These are phyloP conservation scores for Lerema accius DNA, from an alignment of 1,140 invertebrate species.

Conservation along the genomic window DNA sequence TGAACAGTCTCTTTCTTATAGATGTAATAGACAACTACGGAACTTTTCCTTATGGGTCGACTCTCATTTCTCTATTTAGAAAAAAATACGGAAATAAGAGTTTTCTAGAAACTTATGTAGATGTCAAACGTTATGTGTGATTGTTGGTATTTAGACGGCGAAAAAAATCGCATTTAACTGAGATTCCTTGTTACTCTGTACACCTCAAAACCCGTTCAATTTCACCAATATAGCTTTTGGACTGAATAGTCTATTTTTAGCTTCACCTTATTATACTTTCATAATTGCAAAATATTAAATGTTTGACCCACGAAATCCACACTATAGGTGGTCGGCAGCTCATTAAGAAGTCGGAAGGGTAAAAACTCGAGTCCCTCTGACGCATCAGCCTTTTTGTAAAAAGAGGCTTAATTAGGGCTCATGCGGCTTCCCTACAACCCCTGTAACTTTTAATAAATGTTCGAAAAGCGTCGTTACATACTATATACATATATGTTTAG, in stretches of 20 bases:
- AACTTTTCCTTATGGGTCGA: too few species aligned
- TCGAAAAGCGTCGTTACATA: conserved; percentile 65
- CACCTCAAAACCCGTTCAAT: too few species aligned
- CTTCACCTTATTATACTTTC: conserved; percentile 19
- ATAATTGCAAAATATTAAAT: conserved; percentile 29
- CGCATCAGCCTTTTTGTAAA: conserved; percentile 74
- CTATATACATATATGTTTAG: conserved; percentile 41
- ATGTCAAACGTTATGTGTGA: too few species aligned
- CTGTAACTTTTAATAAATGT: conserved; percentile 82
- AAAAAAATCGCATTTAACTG: too few species aligned
- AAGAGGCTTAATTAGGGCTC: conserved; percentile 81
- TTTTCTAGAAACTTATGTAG: too few species aligned
- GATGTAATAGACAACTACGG: too few species aligned
- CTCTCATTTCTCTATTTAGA: too few species aligned
- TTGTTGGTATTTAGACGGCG: too few species aligned
- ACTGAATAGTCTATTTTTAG: conserved; percentile 1
- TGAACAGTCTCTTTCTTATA: too few species aligned
- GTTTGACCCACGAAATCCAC: conserved; percentile 45
- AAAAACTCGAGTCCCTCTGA: conserved; percentile 62
- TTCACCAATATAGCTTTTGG: too few species aligned
- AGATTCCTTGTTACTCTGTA: too few species aligned
- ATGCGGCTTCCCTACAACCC: conserved; percentile 77
- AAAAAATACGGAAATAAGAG: too few species aligned
- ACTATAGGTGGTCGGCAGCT: conserved; percentile 65
- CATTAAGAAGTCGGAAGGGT: conserved; percentile 78